Evolutionary conservation across 2,797 vertebrate genomes (phyloP).

Genomic region (Austrolebias charrua): DNA sequence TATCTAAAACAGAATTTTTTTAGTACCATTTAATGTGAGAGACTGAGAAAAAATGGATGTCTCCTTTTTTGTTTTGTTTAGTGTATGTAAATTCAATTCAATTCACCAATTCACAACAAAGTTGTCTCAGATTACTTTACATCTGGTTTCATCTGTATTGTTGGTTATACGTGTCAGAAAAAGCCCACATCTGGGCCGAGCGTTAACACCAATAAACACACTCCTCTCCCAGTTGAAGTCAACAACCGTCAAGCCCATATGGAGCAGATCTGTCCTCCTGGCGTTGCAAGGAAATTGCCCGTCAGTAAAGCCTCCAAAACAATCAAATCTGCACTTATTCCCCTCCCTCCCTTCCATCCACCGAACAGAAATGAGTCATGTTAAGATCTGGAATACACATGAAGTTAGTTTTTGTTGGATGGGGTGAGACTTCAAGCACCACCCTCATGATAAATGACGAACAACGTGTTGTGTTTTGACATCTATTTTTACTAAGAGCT

Average conservation of each 20-base stretch:
- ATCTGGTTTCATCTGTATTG: too few relatives aligned
- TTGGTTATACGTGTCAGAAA: conserved; percentile 1
- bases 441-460: conserved; percentile 30
- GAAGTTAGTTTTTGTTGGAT: conserved; percentile 34
- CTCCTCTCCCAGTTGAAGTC: conserved; percentile 29
- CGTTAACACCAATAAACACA: conserved; percentile 49
- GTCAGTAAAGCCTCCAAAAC: conserved; percentile 62
- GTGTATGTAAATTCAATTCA: too few relatives aligned
- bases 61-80: too few relatives aligned
- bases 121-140: too few relatives aligned
- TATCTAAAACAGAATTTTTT: too few relatives aligned
- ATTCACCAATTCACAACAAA: too few relatives aligned
- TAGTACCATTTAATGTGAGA: too few relatives aligned
- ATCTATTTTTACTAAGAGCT: conserved; percentile 23
- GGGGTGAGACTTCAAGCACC: conserved; percentile 30
- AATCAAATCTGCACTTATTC: conserved; percentile 21
- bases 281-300: conserved; percentile 43
- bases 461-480: conserved; percentile 25
- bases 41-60: too few relatives aligned
- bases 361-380: conserved; percentile 53
- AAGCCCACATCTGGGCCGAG: conserved; percentile 27
- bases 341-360: conserved; percentile 5
- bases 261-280: conserved; percentile 47
- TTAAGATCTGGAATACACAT: conserved; percentile 34
- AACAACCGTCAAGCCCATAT: conserved; percentile 56